Percentiles rank a stretch among this genome's conserved stretches.
Conservation (phyloP, 1,140 invertebrate species). For the Diplogasteroides magnus region DNA sequence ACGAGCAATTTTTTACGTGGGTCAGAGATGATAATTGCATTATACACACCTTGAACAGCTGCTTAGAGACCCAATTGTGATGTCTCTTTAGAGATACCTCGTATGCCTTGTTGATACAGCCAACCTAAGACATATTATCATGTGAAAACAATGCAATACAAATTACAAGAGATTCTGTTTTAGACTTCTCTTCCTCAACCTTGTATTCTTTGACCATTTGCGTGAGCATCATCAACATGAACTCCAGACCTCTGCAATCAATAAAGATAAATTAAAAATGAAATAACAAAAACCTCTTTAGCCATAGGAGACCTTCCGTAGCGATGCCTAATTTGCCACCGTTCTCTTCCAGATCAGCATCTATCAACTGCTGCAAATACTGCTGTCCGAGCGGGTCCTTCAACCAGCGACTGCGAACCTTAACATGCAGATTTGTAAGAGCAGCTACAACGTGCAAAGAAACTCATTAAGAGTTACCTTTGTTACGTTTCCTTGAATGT, state of each 20-base stretch:
- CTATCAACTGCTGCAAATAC: slow-evolving; percentile 31
- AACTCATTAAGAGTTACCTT: slow-evolving; percentile 14
- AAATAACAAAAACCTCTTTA: slow-evolving; percentile 23
- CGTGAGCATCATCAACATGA: slow-evolving; percentile 34
- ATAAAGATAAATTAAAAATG: not conserved
- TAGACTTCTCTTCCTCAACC: slow-evolving; percentile 17
- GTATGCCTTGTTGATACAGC: slow-evolving; percentile 23
- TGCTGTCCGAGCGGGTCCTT: slow-evolving; percentile 8
- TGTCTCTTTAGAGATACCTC: slow-evolving; percentile 35
- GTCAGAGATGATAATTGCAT: slow-evolving; percentile 1
- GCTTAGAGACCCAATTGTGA: slow-evolving; percentile 34
- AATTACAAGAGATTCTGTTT: slow-evolving; percentile 29
- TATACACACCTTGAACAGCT: slow-evolving; percentile 32
- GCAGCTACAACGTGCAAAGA: not conserved
- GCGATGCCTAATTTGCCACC: slow-evolving; percentile 36
- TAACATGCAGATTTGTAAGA: not conserved
- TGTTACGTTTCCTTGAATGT: slow-evolving; percentile 34
- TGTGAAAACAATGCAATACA: too few species aligned
- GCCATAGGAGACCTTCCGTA: slow-evolving; percentile 34
- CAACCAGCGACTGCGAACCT: not conserved
- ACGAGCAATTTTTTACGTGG: too few species aligned
- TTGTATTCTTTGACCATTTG: slow-evolving; percentile 32
- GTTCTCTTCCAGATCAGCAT: slow-evolving; percentile 30
- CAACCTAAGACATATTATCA: too few species aligned
- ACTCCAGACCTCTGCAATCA: slow-evolving; percentile 32